These are phyloP conservation scores for Cheirogaleus major DNA, from an alignment of 2,797 vertebrate species.

Conservation along the genomic window DNA sequence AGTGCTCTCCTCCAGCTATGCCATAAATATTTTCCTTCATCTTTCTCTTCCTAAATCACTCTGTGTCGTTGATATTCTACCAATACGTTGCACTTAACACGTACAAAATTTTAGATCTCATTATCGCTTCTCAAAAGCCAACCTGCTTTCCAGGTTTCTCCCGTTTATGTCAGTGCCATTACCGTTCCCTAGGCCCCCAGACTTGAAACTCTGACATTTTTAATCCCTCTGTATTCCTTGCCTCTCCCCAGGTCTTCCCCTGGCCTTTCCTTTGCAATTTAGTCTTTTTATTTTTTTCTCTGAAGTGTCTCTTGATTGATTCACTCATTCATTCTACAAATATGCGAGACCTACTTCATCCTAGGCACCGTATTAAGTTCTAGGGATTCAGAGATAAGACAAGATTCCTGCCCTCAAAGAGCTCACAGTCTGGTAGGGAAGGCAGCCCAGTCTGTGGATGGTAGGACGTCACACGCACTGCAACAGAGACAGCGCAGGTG, in stretches of 20 bases:
- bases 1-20: not conserved
- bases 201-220: not conserved
- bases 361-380: not conserved
- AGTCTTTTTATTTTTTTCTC: not conserved
- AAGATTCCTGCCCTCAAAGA: not conserved
- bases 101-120: not conserved
- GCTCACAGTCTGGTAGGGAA: not conserved
- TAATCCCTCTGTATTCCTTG: not conserved
- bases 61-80: not conserved
- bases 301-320: not conserved
- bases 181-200: not conserved
- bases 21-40: not conserved
- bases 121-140: not conserved
- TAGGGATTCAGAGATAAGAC: not conserved
- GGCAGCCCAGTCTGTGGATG: not conserved
- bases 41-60: not conserved
- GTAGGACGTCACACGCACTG: too few relatives aligned
- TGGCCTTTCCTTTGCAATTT: not conserved
- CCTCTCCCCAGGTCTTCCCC: not conserved
- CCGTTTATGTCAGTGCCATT: not conserved
- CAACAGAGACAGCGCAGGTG: not conserved
- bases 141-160: not conserved
- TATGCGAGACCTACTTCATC: not conserved
- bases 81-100: not conserved
- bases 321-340: not conserved